Evolutionary conservation across 2,888 invertebrate species (phyloP).

Genomic region (Epiblema foenella): DNA sequence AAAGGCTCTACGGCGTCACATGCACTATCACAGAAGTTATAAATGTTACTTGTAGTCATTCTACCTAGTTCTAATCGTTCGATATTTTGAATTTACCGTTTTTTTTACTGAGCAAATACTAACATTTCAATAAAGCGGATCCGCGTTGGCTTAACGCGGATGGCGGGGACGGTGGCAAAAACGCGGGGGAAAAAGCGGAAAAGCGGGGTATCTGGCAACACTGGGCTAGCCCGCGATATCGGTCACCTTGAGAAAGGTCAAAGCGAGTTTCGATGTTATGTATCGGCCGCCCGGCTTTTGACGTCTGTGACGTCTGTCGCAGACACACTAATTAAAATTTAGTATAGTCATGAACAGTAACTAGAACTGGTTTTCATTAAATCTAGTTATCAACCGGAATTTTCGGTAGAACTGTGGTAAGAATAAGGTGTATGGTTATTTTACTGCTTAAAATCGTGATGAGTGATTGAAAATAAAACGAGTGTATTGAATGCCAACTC

Average conservation of each 20-base stretch:
- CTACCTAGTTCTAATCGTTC: too few relatives aligned
- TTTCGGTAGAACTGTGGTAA: too few relatives aligned
- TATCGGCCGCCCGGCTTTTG: conserved; percentile 38
- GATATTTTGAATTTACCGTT: too few relatives aligned
- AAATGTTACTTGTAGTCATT: too few relatives aligned
- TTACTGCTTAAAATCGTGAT: background rate
- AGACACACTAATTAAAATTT: conserved; percentile 29
- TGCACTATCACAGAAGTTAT: too few relatives aligned
- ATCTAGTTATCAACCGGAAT: conserved; percentile 7
- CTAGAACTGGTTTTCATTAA: conserved; percentile 13
- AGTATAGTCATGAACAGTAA: conserved; percentile 10
- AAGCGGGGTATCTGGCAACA: too few relatives aligned
- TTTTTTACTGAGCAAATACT: too few relatives aligned
- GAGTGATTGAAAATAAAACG: background rate
- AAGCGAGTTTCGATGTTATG: conserved; percentile 59
- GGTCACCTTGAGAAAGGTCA: conserved; percentile 85
- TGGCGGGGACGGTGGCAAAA: too few relatives aligned
- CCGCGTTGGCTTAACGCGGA: too few relatives aligned
- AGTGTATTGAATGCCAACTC: conserved; percentile 7
- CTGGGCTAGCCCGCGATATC: conserved; percentile 66
- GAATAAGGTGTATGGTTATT: conserved; percentile 10
- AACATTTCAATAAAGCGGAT: too few relatives aligned
- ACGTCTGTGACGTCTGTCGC: conserved; percentile 22
- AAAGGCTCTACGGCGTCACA: too few relatives aligned
- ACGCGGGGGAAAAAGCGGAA: too few relatives aligned